Base-by-base conservation (phyloP, 2,888 invertebrate species). In the Adineta ricciae region DNA sequence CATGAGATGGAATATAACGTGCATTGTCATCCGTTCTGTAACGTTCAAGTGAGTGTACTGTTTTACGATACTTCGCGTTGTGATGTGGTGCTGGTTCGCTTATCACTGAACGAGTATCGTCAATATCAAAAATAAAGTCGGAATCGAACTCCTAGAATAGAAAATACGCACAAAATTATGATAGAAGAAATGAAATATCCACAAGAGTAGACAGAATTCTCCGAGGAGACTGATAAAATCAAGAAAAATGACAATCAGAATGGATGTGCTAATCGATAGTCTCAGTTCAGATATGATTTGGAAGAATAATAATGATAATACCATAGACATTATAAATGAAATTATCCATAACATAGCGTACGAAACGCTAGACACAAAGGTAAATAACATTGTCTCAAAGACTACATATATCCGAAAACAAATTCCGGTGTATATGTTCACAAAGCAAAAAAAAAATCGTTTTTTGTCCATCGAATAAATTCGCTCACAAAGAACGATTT, bases 21-120 rank as follows among this genome's bases (percentile, higher is more conserved):
- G 8, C 19, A 14, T 83, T 50, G 27, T 83, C 49, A 36, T 50
- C 49, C 7, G 21, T 14, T 83, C n/a, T 50, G 32, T 50, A 83
- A 32, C 83, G 49, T 52, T 83, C 50, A 41, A 78, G 41, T 78
- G 78, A 78, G 41, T 78, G 78, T 36, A 78, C 78, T 41, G 78
- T 78, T 41, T 78, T 78, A 11, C 78, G 78, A 83, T 52, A 49
- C 36, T 52, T 49, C 24, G 46, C 9, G 50, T 49, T 49, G 7
- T 5, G 27, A 32, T 50, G 36, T 36, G 52, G 50, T 32, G 52
- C 83, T 49, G 83, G 83, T 41, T 83, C 83, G 36, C 83, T 83
- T 14, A 52, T 52, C 9, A 83, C 83, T 32, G 83, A 83, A 41
- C 83, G 49, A 8, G 49, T 36, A 83, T 83, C 83, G 36, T 83